Evolutionary conservation across 2,888 invertebrate genomes (phyloP).

Genomic region (Oligia fasciuncula): DNA sequence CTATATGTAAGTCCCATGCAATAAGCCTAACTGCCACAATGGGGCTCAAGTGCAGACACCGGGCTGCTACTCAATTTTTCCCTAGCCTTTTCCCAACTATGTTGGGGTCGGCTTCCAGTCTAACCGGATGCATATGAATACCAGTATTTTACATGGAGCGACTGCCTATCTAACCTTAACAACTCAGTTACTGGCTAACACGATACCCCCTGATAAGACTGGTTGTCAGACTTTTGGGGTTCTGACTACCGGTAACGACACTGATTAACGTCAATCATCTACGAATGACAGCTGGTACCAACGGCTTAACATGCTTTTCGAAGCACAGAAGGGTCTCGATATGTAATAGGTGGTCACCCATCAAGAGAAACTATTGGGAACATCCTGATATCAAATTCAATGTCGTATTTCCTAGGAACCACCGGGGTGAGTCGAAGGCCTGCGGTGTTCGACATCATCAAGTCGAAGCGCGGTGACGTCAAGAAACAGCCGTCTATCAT

Average conservation of each 20-base stretch:
- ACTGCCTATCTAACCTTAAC: not conserved
- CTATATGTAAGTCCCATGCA: not conserved
- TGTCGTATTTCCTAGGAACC: constrained; percentile 83
- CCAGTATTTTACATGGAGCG: not conserved
- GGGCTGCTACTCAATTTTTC: not conserved
- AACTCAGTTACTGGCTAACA: not conserved
- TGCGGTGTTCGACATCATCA: constrained; percentile 95
- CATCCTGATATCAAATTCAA: not conserved
- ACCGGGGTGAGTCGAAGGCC: constrained; percentile 93
- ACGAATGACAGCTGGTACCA: not conserved
- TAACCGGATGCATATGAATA: not conserved
- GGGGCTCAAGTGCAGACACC: not conserved
- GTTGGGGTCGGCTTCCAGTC: not conserved
- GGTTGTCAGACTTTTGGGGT: not conserved
- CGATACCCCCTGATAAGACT: not conserved
- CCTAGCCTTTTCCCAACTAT: not conserved
- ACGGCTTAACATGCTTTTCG: too few relatives aligned
- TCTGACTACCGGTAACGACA: not conserved
- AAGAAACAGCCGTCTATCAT: constrained; percentile 91
- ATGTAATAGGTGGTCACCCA: too few relatives aligned
- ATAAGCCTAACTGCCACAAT: not conserved
- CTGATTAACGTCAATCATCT: not conserved
- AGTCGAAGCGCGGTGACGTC: constrained; percentile 83
- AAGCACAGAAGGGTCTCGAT: not conserved
- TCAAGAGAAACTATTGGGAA: not conserved